A percentile compares a stretch with the other conserved stretches of the same genome.
Evolutionary conservation across 2,113 vertebrate species (phyloP).

Genomic region (Galbula dea): DNA sequence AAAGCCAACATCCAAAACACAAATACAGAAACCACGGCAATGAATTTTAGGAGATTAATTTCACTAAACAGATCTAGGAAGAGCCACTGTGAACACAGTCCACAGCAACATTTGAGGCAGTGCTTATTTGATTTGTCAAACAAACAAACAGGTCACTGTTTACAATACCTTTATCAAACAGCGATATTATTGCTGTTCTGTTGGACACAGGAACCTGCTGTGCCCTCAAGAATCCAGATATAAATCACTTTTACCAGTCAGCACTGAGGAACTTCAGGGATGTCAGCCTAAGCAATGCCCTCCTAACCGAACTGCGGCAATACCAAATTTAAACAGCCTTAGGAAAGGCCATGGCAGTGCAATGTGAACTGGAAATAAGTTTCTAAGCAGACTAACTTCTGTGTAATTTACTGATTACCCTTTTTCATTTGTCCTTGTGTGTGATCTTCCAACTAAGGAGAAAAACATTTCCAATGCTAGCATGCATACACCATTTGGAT

Average conservation of each 20-base stretch:
- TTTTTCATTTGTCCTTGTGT: not conserved
- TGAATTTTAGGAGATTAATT: not conserved
- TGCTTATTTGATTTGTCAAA: not conserved
- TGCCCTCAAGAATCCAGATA: not conserved
- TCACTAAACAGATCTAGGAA: not conserved
- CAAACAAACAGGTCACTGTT: not conserved
- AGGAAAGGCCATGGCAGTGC: not conserved
- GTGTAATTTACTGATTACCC: not conserved
- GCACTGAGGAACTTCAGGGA: not conserved
- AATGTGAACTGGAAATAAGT: not conserved
- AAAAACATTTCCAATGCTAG: not conserved
- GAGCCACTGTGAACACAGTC: not conserved
- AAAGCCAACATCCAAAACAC: not conserved
- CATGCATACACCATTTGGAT: not conserved
- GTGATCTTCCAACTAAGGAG: not conserved
- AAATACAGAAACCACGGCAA: slow-evolving; percentile 4
- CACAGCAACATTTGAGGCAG: not conserved
- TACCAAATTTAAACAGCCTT: not conserved
- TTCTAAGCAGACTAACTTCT: not conserved
- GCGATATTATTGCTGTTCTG: not conserved
- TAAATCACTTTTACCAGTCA: not conserved
- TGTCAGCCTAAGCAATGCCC: not conserved
- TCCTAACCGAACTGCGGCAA: not conserved
- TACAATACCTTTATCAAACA: not conserved
- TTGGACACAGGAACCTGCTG: rapidly evolving